Percentiles rank a stretch among this genome's conserved stretches.
Evolutionary conservation across 2,113 vertebrate species (phyloP).

Genomic region (Burhinus bistriatus): DNA sequence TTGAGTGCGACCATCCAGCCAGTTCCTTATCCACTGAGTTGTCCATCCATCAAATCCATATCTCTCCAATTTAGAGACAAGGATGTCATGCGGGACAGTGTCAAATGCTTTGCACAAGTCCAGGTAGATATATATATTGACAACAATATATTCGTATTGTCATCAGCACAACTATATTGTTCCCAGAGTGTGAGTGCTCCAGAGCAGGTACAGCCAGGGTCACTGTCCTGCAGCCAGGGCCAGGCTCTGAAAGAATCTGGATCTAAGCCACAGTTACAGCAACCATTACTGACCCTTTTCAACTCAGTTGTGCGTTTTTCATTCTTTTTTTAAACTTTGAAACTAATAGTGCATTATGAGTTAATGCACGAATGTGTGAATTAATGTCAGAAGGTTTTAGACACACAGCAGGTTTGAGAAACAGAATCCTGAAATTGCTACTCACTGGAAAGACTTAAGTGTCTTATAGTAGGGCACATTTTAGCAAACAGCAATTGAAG

Average conservation of each 20-base stretch:
- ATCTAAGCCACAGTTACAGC: background rate
- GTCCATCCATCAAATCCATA: no score
- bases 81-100: background rate
- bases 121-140: background rate
- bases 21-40: no score
- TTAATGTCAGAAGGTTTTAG: background rate
- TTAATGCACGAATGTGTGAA: background rate
- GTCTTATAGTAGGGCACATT: background rate
- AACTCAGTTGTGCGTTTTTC: background rate
- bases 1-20: no score
- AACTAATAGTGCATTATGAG: background rate
- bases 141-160: background rate
- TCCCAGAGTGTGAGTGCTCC: background rate
- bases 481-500: background rate
- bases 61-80: no score
- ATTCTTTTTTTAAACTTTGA: background rate
- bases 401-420: background rate
- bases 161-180: background rate
- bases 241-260: background rate
- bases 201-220: accelerated
- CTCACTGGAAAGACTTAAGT: background rate
- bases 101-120: background rate
- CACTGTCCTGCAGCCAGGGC: background rate
- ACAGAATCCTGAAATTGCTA: background rate
- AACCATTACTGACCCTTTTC: background rate